Percentiles rank a stretch among this genome's conserved stretches.
Conservation (phyloP, 1,140 invertebrate genomes). For the Fragariocoptes setiger region DNA sequence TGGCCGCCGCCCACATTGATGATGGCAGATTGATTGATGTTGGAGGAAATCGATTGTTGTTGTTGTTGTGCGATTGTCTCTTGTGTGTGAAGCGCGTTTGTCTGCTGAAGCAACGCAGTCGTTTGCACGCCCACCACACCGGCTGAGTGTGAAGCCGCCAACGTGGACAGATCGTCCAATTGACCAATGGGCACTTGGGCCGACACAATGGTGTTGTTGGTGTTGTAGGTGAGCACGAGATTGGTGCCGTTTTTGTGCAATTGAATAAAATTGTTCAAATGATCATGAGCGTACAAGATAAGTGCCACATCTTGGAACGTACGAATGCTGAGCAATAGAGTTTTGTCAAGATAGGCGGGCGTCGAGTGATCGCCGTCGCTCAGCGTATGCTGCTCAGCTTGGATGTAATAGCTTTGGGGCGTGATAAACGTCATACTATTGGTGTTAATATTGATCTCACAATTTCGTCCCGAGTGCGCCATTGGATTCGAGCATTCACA, state of each 20-base stretch:
- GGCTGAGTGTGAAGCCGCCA: slow-evolving; percentile 12
- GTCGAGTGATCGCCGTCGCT: slow-evolving; percentile 23
- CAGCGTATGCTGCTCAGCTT: too few species aligned
- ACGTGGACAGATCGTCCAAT: slow-evolving; percentile 22
- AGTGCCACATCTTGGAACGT: slow-evolving; percentile 43
- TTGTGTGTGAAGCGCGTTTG: background rate
- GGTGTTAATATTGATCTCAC: slow-evolving; percentile 22
- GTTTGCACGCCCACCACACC: slow-evolving; percentile 11
- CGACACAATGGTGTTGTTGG: slow-evolving; percentile 39
- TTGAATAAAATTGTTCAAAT: slow-evolving; percentile 72
- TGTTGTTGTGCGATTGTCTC: background rate
- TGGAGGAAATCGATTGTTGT: background rate
- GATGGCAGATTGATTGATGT: background rate
- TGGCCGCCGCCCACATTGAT: slow-evolving; percentile 35
- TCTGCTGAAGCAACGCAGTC: slow-evolving; percentile 9
- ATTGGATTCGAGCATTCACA: slow-evolving; percentile 43
- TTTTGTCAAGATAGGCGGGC: slow-evolving; percentile 28
- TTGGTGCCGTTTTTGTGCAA: slow-evolving; percentile 36
- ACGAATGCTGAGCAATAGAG: slow-evolving; percentile 48
- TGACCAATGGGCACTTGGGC: slow-evolving; percentile 25
- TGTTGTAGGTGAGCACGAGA: slow-evolving; percentile 52
- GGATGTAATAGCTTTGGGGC: slow-evolving; percentile 37
- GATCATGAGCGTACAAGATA: slow-evolving; percentile 62
- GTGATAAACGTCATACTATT: slow-evolving; percentile 43
- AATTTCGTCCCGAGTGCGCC: slow-evolving; percentile 56